A percentile compares a stretch with the other conserved stretches of the same genome.
Evolutionary conservation across 2,797 vertebrate genomes (phyloP).

Genomic region (Sebastes kiyomatsui): DNA sequence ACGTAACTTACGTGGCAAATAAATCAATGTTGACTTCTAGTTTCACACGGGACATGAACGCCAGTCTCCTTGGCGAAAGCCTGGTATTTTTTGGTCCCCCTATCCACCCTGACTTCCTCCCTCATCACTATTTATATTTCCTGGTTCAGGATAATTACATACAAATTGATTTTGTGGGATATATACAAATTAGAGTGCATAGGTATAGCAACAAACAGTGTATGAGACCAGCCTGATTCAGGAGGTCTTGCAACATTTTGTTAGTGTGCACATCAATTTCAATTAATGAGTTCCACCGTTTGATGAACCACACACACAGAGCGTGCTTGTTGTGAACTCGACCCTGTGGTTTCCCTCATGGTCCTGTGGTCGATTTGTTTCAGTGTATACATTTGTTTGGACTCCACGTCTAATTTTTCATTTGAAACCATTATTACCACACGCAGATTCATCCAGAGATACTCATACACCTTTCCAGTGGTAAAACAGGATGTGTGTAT

Average conservation of each 20-base stretch:
- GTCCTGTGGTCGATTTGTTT: background rate
- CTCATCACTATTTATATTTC: too few species aligned
- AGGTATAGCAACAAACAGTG: too few species aligned
- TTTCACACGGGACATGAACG: too few species aligned
- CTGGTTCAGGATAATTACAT: too few species aligned
- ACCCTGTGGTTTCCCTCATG: background rate
- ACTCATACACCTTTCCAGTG: background rate
- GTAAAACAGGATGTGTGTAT: constrained; percentile 12
- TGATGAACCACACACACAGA: background rate
- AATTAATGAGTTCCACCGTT: background rate
- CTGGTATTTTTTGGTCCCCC: too few species aligned
- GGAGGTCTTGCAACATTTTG: background rate
- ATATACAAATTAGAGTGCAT: too few species aligned
- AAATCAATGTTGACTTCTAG: too few species aligned
- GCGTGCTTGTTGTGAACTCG: background rate
- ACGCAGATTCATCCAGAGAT: constrained; percentile 11
- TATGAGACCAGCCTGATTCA: background rate
- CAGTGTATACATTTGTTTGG: background rate
- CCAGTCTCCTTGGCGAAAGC: too few species aligned
- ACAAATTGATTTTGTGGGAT: too few species aligned
- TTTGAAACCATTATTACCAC: constrained; percentile 8
- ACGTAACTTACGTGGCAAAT: too few species aligned
- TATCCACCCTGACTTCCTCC: too few species aligned
- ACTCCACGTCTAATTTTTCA: constrained; percentile 7
- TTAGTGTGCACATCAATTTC: background rate